Base-by-base conservation (phyloP, 2,888 invertebrate species). In the Drosophila leonis region DNA sequence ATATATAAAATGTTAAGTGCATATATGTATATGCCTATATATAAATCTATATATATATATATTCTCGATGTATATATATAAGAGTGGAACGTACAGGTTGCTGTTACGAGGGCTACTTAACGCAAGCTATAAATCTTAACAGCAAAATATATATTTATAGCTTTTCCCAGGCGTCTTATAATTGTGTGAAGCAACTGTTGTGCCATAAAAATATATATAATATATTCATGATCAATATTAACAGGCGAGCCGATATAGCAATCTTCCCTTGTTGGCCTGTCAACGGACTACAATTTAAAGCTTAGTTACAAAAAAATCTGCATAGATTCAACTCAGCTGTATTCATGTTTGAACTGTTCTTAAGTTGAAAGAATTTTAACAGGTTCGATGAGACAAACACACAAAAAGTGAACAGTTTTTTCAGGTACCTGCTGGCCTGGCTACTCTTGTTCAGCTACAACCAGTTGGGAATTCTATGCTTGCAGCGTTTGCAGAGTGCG, bases 1-100 rank as follows among this genome's bases (percentile, higher is more conserved):
- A 74, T 51, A 73, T 56, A 55, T 56, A 60, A 66, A 57, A 75
- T 69, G 61, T 55, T 67, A 46, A 52, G 65, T 13, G 31, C 24
- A 41, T 33, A 33, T 29, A 35, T 29, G 18, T 63, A 7, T 44
- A 39, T 27, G 13, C n/a, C 10, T 41, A 48, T 24, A 33, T 12
- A 42, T 52, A 1, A 15, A 20, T 48, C 13, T 35, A 18, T 41
- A 27, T 42, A 12, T 55, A 33, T 15, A 35, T 18, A 27, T 35
- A 44, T 20, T 2, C 42, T 2, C 2, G 8, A 10, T 18, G 9
- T 13, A 51, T 35, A 29, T 18, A 41, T 41, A 5, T 20, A 15
- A 2, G 29, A 18, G 29, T 6, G 3, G 13, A 44, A 6, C 51
- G 37, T 37, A 31, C 18, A 41, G 29, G 10, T 12, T 46, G 42